Conservation (phyloP, 2,888 invertebrate genomes). For the Doris montereyensis region DNA sequence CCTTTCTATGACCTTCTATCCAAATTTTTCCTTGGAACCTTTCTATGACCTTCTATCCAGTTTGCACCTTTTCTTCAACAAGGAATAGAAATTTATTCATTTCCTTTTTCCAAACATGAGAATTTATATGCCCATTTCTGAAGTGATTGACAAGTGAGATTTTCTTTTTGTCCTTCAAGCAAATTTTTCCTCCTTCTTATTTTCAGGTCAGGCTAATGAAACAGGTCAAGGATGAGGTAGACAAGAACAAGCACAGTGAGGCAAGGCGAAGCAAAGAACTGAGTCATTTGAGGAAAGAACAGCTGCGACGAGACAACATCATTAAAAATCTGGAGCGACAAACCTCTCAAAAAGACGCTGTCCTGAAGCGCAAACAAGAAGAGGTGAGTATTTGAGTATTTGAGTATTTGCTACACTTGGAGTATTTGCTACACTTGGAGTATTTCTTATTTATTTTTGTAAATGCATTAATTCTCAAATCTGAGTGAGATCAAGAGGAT, state of each 20-base stretch:
- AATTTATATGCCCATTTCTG: background rate
- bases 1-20: too few relatives aligned
- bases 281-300: slow-evolving; percentile 91
- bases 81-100: background rate
- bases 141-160: too few relatives aligned
- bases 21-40: too few relatives aligned
- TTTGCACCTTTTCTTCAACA: background rate
- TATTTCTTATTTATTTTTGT: too few relatives aligned
- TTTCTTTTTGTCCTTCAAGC: too few relatives aligned
- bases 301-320: slow-evolving; percentile 87
- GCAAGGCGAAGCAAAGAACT: slow-evolving; percentile 86
- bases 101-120: too few relatives aligned
- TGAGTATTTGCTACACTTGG: too few relatives aligned
- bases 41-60: too few relatives aligned
- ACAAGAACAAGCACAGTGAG: slow-evolving; percentile 84
- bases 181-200: background rate
- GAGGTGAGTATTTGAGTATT: slow-evolving; percentile 79
- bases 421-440: too few relatives aligned
- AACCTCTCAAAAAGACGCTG: slow-evolving; percentile 85
- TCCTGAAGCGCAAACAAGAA: slow-evolving; percentile 79
- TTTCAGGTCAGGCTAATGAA: slow-evolving; percentile 81
- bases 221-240: slow-evolving; percentile 90
- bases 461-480: too few relatives aligned
- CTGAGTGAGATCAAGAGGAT: too few relatives aligned
- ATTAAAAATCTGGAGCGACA: slow-evolving; percentile 92